A percentile compares a stretch with the other conserved stretches of the same genome.
Evolutionary conservation across 1,140 invertebrate species (phyloP).

Genomic region (Holotrichia oblita): DNA sequence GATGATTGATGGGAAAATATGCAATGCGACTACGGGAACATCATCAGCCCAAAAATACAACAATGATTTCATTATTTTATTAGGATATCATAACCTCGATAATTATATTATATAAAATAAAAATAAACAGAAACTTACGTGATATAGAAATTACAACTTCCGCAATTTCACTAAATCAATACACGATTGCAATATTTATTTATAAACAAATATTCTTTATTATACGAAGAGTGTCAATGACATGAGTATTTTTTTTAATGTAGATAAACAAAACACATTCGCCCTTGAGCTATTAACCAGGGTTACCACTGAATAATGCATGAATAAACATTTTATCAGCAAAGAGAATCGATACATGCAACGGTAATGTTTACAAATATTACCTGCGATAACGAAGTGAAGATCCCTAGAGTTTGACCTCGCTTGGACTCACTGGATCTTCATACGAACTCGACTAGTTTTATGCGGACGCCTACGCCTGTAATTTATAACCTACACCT

Average conservation of each 20-base stretch:
- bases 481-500: not conserved
- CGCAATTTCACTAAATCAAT: too few species aligned
- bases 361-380: not conserved
- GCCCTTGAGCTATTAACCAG: not conserved
- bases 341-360: not conserved
- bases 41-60: too few species aligned
- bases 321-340: constrained; percentile 1
- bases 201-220: not conserved
- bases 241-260: not conserved
- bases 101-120: too few species aligned
- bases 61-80: too few species aligned
- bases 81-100: too few species aligned
- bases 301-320: not conserved
- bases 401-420: not conserved
- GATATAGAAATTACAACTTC: too few species aligned
- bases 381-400: not conserved
- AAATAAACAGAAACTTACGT: too few species aligned
- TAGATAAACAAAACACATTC: not conserved
- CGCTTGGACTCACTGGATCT: not conserved
- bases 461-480: not conserved
- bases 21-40: too few species aligned
- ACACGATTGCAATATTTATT: too few species aligned
- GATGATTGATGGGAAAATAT: too few species aligned
- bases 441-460: not conserved
- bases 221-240: not conserved